phyloP scores from a whole-genome alignment of 2,113 vertebrate genomes.

The Lasiurus borealis region DNA sequence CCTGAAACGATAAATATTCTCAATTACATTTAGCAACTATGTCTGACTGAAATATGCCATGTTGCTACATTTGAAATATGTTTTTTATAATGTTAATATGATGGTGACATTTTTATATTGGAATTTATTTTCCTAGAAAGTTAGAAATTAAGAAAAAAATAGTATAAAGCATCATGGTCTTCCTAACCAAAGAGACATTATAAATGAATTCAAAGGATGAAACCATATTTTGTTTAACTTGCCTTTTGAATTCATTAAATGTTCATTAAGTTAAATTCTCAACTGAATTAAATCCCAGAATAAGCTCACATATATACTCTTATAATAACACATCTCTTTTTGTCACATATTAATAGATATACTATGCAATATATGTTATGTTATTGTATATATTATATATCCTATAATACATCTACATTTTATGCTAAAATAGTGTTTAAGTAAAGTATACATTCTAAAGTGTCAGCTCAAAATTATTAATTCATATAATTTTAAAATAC shows the following conservation, averaged over 20 bases:
- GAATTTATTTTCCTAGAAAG: conserved; percentile 24
- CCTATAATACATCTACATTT: background rate
- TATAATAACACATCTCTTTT: background rate
- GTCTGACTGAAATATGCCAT: background rate
- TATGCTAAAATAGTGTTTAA: background rate
- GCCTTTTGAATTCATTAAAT: background rate
- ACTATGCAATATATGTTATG: background rate
- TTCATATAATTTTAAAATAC: background rate
- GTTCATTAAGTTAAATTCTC: conserved; percentile 1
- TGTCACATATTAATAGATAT: background rate
- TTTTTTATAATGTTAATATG: background rate
- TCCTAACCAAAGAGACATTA: background rate
- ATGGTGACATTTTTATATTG: background rate
- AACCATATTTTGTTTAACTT: background rate
- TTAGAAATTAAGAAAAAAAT: background rate
- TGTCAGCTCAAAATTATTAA: conserved; percentile 7
- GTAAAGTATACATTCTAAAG: background rate
- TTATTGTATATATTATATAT: background rate
- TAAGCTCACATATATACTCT: background rate
- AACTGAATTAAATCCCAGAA: conserved; percentile 8
- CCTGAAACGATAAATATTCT: background rate
- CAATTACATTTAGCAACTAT: background rate
- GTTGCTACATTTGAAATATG: background rate
- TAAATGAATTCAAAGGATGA: conserved; percentile 1
- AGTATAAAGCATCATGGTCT: background rate